A percentile compares a stretch with the other conserved stretches of the same genome.
phyloP scores from a whole-genome alignment of 2,797 vertebrate genomes.

The Garrulus glandarius region DNA sequence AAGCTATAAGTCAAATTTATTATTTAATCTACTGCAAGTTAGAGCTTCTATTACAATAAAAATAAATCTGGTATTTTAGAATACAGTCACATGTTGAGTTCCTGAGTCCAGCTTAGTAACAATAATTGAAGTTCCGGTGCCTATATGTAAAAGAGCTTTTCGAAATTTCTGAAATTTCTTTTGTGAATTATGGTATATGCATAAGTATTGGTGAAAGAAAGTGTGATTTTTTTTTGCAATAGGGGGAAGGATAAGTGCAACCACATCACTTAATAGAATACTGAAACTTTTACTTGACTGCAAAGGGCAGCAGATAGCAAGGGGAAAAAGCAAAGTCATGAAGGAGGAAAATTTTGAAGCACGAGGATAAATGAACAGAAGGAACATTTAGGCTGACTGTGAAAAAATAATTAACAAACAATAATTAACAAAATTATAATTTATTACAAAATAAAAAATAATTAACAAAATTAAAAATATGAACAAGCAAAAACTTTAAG shows the following conservation, averaged over 20 bases:
- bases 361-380: neutral
- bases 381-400: neutral
- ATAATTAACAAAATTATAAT: too few relatives aligned
- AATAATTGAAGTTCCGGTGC: neutral
- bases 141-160: neutral
- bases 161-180: neutral
- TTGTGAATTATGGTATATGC: neutral
- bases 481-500: too few relatives aligned
- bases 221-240: neutral
- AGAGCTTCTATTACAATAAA: neutral
- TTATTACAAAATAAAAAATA: too few relatives aligned
- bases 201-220: neutral
- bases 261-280: neutral
- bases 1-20: neutral
- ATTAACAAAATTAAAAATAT: accelerated
- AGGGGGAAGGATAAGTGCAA: neutral
- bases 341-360: neutral
- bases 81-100: neutral
- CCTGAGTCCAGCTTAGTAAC: neutral
- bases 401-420: neutral
- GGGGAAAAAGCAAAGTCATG: neutral
- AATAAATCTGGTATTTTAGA: neutral
- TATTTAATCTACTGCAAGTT: neutral
- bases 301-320: neutral
- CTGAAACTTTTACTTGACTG: neutral